These are phyloP conservation scores for Smittia sp. DNA, from an alignment of 2,888 invertebrate species.

Conservation along the genomic window DNA sequence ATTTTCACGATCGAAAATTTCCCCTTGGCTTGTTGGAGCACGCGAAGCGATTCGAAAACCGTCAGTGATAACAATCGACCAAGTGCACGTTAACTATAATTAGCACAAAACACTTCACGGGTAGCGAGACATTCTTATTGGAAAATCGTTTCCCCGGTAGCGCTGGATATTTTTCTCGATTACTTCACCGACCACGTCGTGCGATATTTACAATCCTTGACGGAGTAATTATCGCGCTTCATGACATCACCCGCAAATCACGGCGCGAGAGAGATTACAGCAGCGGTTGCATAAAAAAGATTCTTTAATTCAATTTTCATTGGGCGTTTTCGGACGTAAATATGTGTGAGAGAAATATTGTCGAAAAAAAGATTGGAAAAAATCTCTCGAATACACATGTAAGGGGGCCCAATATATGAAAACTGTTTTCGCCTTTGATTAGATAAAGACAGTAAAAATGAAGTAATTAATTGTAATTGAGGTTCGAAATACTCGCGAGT, in stretches of 20 bases:
- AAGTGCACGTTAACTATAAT: constrained; percentile 30
- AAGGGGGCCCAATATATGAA: background rate
- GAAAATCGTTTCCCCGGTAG: background rate
- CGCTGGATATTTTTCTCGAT: background rate
- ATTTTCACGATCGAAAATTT: constrained; percentile 26
- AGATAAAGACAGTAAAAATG: constrained; percentile 37
- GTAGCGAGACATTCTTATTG: background rate
- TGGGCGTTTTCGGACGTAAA: constrained; percentile 40
- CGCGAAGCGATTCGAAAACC: background rate
- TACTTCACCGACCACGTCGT: background rate
- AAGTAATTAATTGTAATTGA: constrained; percentile 36
- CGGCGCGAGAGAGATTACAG: background rate
- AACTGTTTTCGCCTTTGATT: constrained; percentile 30
- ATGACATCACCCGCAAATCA: constrained; percentile 23
- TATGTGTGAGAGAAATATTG: constrained; percentile 37
- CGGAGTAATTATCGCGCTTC: background rate
- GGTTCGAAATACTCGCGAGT: background rate
- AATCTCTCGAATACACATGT: constrained; percentile 25
- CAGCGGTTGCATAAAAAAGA: constrained; percentile 32
- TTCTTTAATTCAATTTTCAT: constrained; percentile 29
- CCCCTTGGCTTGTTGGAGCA: background rate
- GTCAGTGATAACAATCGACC: background rate
- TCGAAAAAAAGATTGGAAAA: constrained; percentile 25
- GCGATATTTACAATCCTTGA: background rate
- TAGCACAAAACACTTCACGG: constrained; percentile 13